Evolutionary conservation across 2,113 vertebrate genomes (phyloP).

Genomic region (Hiodon tergisus): DNA sequence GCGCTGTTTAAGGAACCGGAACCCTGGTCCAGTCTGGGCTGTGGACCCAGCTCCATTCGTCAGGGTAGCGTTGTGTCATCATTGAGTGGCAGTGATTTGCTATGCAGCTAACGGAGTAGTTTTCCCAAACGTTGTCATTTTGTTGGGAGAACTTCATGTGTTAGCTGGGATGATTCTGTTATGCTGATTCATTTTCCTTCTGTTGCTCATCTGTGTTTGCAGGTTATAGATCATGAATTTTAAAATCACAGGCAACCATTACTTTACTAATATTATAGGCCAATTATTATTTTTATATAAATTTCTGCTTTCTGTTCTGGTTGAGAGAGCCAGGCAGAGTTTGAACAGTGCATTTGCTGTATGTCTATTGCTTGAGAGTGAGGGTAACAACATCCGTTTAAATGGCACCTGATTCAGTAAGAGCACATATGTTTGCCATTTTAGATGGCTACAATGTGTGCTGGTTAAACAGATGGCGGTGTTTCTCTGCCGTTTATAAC

Average conservation of each 20-base stretch:
- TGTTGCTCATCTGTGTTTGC: background rate
- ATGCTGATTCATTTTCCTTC: background rate
- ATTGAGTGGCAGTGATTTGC: background rate
- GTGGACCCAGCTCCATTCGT: background rate
- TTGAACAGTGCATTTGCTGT: background rate
- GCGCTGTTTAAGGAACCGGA: background rate
- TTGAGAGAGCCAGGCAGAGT: background rate
- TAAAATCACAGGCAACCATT: too few species aligned
- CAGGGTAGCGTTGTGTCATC: background rate
- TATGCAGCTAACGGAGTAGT: too few species aligned
- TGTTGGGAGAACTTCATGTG: background rate
- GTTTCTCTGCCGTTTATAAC: constrained; percentile 13
- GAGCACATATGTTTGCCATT: background rate
- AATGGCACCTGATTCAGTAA: background rate
- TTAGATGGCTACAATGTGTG: background rate
- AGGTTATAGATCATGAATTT: background rate
- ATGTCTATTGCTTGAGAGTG: background rate
- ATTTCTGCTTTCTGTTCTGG: background rate
- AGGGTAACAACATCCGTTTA: background rate
- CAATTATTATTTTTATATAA: too few species aligned
- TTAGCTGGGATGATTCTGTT: background rate
- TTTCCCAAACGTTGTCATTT: background rate
- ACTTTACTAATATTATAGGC: too few species aligned
- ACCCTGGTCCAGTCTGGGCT: background rate
- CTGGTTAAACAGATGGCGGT: constrained; percentile 3